phyloP scores from a whole-genome alignment of 2,113 vertebrate species.

The human region DNA sequence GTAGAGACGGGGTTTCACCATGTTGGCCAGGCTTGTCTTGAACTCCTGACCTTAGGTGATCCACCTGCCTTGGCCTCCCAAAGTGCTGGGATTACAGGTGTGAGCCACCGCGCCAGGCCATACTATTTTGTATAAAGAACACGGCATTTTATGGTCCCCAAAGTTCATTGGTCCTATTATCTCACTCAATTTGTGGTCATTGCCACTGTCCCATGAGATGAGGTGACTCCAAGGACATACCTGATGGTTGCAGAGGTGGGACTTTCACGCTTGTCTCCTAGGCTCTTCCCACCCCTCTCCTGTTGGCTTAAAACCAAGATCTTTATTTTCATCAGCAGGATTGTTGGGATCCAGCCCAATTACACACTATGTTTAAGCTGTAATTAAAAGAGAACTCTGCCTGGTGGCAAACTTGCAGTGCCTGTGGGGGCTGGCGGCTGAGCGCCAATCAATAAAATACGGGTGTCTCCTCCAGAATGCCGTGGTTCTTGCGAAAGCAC shows the following conservation, averaged over 20 bases:
- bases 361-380: background rate
- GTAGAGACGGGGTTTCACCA: too few relatives aligned
- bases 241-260: rapidly evolving
- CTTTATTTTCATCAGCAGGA: background rate
- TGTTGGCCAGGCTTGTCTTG: too few relatives aligned
- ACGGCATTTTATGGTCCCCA: background rate
- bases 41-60: too few relatives aligned
- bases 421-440: background rate
- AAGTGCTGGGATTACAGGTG: too few relatives aligned
- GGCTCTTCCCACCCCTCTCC: background rate
- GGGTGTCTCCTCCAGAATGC: background rate
- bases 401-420: background rate
- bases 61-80: too few relatives aligned
- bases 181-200: background rate
- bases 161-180: background rate
- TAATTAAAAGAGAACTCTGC: background rate
- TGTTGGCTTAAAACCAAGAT: background rate
- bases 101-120: too few relatives aligned
- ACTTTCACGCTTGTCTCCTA: background rate
- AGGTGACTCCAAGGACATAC: background rate
- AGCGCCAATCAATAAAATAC: background rate
- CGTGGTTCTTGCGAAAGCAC: background rate
- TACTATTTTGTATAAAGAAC: background rate
- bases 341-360: background rate
- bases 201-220: background rate